Base-by-base conservation (phyloP, 1,140 invertebrate species). In the Brachionus manjavacas region DNA sequence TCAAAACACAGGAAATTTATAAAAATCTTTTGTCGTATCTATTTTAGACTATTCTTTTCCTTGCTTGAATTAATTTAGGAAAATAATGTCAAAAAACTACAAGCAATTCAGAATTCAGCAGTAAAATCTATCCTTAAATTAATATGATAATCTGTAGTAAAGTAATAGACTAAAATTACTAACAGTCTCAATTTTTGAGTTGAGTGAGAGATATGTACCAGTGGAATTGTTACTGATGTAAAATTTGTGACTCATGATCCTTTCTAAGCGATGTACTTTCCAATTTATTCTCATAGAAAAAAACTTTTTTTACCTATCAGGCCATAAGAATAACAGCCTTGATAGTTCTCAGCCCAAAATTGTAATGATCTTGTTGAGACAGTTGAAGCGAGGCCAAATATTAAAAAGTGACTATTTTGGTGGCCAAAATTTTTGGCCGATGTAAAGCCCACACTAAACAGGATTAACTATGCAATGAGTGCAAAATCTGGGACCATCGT, bases 331-430 rank as follows among this genome's bases (percentile, higher is more conserved):
- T 89, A n/a, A 95, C 88, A 1, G 94, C 93, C 1, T 94, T 94
- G 91, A 96, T 93, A 6, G 94, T 94, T 68, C 95, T 90, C 3
- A 96, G 88, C 6, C 94, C 94, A 88, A 95, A 96, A 88, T 96
- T 94, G 88, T 96, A 96, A 88, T 96, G 94, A 87, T 90, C 88
- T 80, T 90, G 89, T 85, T 90, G 89, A 2, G 89, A 90, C 55
- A 91, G 86, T 83, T 91, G 90, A 79, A 90, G 89, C 41, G 85
- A 86, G 41, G 88, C 87, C 85, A 90, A 85, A 11, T 86, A 86
- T 83, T 89, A 91, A 80, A 91, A 85, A 0, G 88, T 89, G 85
- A 86, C 88, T 20, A 90, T 87, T 84, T 91, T 90, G 85, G 89
- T 90, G n/a, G 90, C 89, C 39, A 84, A 39, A 23, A 76, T 60